Conservation (phyloP, 2,888 invertebrate genomes). For the Stenoptilia bipunctidactyla region DNA sequence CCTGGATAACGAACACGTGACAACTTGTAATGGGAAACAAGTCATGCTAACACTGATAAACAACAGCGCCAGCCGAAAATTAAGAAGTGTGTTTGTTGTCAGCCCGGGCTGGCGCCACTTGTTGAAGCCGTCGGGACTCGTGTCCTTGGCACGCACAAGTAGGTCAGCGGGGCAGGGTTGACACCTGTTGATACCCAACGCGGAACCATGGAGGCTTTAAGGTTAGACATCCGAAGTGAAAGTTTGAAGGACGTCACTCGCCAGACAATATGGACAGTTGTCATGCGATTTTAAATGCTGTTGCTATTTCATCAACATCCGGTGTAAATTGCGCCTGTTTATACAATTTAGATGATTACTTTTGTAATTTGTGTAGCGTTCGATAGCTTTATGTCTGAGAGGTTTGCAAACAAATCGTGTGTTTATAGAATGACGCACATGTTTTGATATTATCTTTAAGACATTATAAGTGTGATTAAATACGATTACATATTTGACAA, state of each 20-base stretch:
- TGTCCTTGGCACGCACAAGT: conserved; percentile 14
- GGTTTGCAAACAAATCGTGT: too few species aligned
- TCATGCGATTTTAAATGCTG: too few species aligned
- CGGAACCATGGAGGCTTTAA: background rate
- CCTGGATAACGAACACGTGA: too few species aligned
- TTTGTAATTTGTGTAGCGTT: too few species aligned
- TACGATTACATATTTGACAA: conserved; percentile 23
- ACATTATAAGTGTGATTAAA: background rate
- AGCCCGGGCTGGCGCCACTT: conserved; percentile 9
- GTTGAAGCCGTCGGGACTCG: conserved; percentile 9
- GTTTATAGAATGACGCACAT: too few species aligned
- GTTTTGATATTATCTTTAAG: background rate
- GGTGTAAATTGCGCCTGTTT: too few species aligned
- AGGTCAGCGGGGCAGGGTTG: conserved; percentile 8
- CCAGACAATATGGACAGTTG: too few species aligned
- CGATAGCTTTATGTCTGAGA: too few species aligned
- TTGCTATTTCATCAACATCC: too few species aligned
- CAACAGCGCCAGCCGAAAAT: background rate
- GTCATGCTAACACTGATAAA: background rate
- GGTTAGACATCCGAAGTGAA: too few species aligned
- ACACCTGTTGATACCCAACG: conserved; percentile 9
- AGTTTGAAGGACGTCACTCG: too few species aligned
- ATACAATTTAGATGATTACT: too few species aligned
- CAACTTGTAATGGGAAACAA: background rate
- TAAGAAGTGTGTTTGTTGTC: background rate